These are phyloP conservation scores for Lacerta agilis DNA, from an alignment of 2,797 vertebrate species.

Conservation along the genomic window DNA sequence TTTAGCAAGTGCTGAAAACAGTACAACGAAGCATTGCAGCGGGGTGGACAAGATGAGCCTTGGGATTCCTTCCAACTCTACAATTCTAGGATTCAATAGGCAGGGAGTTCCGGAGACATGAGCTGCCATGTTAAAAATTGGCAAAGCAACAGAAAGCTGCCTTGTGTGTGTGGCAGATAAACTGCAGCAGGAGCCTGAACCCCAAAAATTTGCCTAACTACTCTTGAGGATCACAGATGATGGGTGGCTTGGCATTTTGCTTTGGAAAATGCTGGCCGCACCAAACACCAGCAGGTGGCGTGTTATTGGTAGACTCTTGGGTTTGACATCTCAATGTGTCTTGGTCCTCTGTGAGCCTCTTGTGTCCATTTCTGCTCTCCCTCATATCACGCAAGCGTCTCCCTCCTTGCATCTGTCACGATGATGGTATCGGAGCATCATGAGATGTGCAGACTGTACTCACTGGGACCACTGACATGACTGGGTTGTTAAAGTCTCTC, in stretches of 20 bases:
- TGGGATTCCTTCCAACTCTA: too few species aligned
- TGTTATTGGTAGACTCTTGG: neutral
- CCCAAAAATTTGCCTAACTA: neutral
- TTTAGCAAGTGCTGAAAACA: too few species aligned
- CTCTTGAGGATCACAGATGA: neutral
- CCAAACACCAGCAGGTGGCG: slow-evolving; percentile 36
- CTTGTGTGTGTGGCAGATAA: neutral
- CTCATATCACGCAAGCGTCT: neutral
- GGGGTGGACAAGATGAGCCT: too few species aligned
- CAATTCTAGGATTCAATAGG: too few species aligned
- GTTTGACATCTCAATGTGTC: neutral
- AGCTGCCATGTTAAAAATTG: too few species aligned
- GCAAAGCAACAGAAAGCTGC: too few species aligned
- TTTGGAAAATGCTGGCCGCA: neutral
- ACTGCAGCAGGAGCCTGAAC: neutral
- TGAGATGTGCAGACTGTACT: neutral
- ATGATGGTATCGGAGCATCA: neutral
- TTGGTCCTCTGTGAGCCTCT: neutral
- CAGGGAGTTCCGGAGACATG: too few species aligned
- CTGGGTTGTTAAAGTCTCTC: neutral
- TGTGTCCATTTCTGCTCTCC: neutral
- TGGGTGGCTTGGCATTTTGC: neutral
- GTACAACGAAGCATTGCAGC: too few species aligned
- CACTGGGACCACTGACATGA: neutral
- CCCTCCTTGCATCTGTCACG: neutral